A percentile compares a stretch with the other conserved stretches of the same genome.
Evolutionary conservation across 2,113 vertebrate species (phyloP).

Genomic region (Percina caprodes): DNA sequence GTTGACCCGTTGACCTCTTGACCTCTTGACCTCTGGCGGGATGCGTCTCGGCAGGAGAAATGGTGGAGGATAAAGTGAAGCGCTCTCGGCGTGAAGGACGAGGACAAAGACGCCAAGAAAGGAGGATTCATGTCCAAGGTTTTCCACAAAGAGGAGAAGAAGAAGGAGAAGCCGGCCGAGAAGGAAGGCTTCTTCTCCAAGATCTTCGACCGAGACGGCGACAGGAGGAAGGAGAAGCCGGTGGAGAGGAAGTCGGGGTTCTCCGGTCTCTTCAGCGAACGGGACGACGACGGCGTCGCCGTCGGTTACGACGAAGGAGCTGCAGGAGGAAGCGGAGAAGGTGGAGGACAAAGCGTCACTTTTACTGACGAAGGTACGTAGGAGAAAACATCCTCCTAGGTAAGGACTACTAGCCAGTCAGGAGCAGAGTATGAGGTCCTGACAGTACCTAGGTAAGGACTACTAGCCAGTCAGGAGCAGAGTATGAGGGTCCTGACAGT

Average conservation of each 20-base stretch:
- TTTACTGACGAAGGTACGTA: too few relatives aligned
- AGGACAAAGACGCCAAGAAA: slow-evolving; percentile 12
- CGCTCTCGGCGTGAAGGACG: slow-evolving; percentile 28
- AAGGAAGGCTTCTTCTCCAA: slow-evolving; percentile 59
- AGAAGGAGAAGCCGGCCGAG: slow-evolving; percentile 15
- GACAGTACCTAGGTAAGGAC: too few relatives aligned
- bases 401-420: too few relatives aligned
- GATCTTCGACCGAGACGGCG: slow-evolving; percentile 23
- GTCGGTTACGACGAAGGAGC: neutral
- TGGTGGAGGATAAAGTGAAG: slow-evolving; percentile 63
- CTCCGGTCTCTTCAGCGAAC: slow-evolving; percentile 55
- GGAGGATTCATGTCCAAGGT: slow-evolving; percentile 59
- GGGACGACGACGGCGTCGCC: neutral
- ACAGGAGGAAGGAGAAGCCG: neutral
- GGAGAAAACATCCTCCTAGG: too few relatives aligned
- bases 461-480: too few relatives aligned
- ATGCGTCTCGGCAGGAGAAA: slow-evolving; percentile 55
- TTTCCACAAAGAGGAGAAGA: slow-evolving; percentile 26
- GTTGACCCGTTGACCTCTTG: too few relatives aligned
- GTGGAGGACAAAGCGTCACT: neutral
- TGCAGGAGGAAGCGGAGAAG: neutral
- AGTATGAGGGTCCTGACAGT: too few relatives aligned
- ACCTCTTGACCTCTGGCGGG: too few relatives aligned
- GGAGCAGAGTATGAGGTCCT: too few relatives aligned
- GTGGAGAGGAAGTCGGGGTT: slow-evolving; percentile 55